Conservation (phyloP, 2,113 vertebrate species). For the Sander vitreus region DNA sequence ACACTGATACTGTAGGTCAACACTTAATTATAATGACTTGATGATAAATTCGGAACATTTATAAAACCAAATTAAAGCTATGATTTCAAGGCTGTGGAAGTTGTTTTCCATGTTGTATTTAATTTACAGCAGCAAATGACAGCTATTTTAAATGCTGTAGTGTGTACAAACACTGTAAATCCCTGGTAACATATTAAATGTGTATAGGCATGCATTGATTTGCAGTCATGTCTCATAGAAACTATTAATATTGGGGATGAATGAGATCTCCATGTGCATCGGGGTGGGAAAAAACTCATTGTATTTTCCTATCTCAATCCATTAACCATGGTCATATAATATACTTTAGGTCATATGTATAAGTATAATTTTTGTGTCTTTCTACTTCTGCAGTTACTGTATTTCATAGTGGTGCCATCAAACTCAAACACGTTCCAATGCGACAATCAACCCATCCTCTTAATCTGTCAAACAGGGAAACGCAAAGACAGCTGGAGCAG, state of each 20-base stretch:
- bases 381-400: not conserved
- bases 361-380: conserved; percentile 27
- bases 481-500: conserved; percentile 8
- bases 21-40: not conserved
- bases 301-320: not conserved
- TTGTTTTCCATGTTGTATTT: not conserved
- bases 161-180: conserved; percentile 2
- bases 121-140: not conserved
- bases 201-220: not conserved
- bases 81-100: not conserved
- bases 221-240: conserved; percentile 3
- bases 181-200: not conserved
- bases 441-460: conserved; percentile 19
- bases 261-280: not conserved
- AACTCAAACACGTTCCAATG: conserved; percentile 12
- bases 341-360: conserved; percentile 17
- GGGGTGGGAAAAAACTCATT: conserved; percentile 16
- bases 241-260: not conserved
- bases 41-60: not conserved
- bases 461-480: conserved; percentile 35
- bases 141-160: not conserved
- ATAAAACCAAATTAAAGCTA: not conserved
- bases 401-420: not conserved
- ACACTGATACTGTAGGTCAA: not conserved
- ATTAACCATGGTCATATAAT: conserved; percentile 14